Evolutionary conservation across 2,113 vertebrate species (phyloP).

Genomic region (Daboia siamensis): DNA sequence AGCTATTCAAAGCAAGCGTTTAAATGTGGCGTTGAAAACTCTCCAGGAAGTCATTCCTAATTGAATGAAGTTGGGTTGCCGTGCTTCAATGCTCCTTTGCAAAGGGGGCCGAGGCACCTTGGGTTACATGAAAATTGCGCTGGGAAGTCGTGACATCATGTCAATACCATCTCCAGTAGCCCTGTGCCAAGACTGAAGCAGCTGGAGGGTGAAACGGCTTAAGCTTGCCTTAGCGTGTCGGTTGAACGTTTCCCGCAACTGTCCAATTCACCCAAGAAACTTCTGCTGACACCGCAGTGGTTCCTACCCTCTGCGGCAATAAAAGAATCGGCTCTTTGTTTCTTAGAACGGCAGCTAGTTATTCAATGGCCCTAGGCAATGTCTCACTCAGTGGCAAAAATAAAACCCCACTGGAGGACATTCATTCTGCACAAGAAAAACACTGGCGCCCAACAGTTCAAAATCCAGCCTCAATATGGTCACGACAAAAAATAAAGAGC

Average conservation of each 20-base stretch:
- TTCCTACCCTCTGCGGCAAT: background rate
- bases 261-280: background rate
- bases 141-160: conserved; percentile 27
- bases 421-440: background rate
- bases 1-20: conserved; percentile 26
- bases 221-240: background rate
- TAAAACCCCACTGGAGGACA: background rate
- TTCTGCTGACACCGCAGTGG: background rate
- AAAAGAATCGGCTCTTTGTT: background rate
- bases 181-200: background rate
- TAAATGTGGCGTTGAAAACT: conserved; percentile 35
- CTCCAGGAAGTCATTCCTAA: conserved; percentile 54
- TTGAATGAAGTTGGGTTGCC: conserved; percentile 41
- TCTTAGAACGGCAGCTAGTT: background rate
- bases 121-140: background rate
- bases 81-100: conserved; percentile 44
- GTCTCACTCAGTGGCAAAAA: background rate
- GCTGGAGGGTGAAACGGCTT: conserved; percentile 37
- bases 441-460: background rate
- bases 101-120: conserved; percentile 14
- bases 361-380: background rate
- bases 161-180: fast-evolving
- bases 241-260: background rate
- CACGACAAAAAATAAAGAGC: background rate
- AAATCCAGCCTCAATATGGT: background rate